These are phyloP conservation scores for Cuniculus paca DNA, from an alignment of 2,797 vertebrate species.

Conservation along the genomic window DNA sequence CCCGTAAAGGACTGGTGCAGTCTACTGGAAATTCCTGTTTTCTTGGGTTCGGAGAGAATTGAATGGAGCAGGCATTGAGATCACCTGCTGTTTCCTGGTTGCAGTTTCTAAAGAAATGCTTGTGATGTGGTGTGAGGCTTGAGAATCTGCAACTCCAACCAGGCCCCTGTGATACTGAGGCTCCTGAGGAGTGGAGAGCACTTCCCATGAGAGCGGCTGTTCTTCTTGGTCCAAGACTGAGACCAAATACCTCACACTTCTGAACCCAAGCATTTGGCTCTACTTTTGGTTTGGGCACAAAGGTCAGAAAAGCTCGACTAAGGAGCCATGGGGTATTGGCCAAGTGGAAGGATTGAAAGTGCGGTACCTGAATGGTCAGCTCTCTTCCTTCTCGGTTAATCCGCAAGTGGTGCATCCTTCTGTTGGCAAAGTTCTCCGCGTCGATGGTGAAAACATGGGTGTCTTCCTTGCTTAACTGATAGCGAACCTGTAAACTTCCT, in stretches of 20 bases:
- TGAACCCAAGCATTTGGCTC: neutral
- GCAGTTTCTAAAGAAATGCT: neutral
- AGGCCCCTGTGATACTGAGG: neutral
- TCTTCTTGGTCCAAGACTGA: neutral
- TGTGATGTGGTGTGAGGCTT: neutral
- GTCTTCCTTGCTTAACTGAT: conserved; percentile 92
- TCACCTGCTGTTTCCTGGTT: neutral
- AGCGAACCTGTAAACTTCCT: conserved; percentile 98
- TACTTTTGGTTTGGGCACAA: fast-evolving
- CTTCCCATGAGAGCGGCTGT: neutral
- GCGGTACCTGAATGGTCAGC: conserved; percentile 93
- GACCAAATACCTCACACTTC: neutral
- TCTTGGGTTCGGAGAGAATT: neutral
- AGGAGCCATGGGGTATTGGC: neutral
- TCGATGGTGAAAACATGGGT: conserved; percentile 92
- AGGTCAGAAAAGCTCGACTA: neutral
- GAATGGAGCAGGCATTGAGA: neutral
- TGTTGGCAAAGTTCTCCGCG: conserved; percentile 93
- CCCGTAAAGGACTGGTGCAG: fast-evolving
- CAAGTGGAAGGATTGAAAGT: neutral
- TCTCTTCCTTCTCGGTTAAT: conserved; percentile 93
- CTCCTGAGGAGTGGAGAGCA: fast-evolving
- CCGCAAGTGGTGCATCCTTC: conserved; percentile 93
- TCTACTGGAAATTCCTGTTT: neutral
- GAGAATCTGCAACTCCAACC: neutral